A percentile compares a stretch with the other conserved stretches of the same genome.
These are phyloP conservation scores for Nephrotoma flavescens DNA, from an alignment of 2,888 invertebrate genomes.

Conservation along the genomic window DNA sequence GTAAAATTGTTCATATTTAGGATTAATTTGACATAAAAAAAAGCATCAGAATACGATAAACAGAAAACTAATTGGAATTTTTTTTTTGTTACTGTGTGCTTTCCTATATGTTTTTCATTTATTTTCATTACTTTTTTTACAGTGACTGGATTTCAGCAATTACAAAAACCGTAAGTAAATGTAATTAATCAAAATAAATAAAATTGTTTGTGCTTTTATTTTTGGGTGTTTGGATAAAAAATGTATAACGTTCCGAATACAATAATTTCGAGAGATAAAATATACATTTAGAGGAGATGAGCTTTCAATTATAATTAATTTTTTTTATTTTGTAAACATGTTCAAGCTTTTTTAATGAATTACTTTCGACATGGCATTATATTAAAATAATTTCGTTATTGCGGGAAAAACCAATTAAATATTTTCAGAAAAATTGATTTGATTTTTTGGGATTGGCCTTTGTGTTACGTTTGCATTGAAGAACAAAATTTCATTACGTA, in stretches of 20 bases:
- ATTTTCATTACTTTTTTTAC: slow-evolving; percentile 10
- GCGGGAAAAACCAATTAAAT: neutral
- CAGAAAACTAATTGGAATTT: neutral
- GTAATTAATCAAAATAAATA: neutral
- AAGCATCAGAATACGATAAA: neutral
- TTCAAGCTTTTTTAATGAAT: neutral
- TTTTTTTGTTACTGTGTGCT: neutral
- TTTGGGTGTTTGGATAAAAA: neutral
- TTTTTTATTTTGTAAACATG: neutral
- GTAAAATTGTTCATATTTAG: neutral
- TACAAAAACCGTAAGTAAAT: slow-evolving; percentile 55
- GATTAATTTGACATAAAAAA: neutral
- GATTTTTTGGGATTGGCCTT: neutral
- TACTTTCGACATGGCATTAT: neutral
- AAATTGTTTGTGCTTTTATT: neutral
- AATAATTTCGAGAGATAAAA: neutral
- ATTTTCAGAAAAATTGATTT: neutral
- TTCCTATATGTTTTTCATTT: slow-evolving; percentile 16
- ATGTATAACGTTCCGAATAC: neutral
- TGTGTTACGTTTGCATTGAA: too few species aligned
- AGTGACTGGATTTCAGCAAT: slow-evolving; percentile 72
- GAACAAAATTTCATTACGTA: too few species aligned
- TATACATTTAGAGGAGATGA: neutral
- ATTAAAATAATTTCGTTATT: neutral
- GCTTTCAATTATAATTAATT: neutral